Evolutionary conservation across 2,888 invertebrate genomes (phyloP), one percentile per base, ranked within the genome.

Genomic region (Drosophila niveifrons): DNA sequence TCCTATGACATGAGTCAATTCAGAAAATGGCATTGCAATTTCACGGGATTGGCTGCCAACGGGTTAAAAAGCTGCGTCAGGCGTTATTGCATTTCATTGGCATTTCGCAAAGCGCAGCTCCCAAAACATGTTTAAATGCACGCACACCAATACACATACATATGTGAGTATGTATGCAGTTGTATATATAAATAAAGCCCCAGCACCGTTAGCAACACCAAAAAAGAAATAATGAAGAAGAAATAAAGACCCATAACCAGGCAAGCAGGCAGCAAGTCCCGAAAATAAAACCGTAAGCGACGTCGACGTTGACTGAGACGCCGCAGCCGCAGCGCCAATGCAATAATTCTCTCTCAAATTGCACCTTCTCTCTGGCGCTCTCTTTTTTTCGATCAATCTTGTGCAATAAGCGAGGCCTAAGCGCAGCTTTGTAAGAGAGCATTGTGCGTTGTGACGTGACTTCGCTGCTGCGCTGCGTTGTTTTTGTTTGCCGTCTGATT

Each of bases 151-250:
- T 17, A 62, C 34, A 36, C 31, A 51, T 18, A 39, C 36, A 57
- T 66, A 44, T 46, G 28, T 43, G 36, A n/a, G 9, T 13, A 29
- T 28, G 9, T 13, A 29, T 51, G 23, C 13, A 51, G 41, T 39
- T 23, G 46, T 18, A 50, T 70, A 55, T 80, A 68, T 74, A 82
- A 69, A 76, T 82, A 87, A 70, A 65, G 75, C 58, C 62, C 50
- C 75, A 80, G 78, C 83, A 84, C 84, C 84, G 84, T 84, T 84
- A 84, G 84, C 86, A 83, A 86, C 75, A 72, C 64, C 78, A 64
- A 66, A 78, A 76, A 71, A 13, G 43, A 53, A 28, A 39, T 39
- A 15, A 39, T 39, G 13, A 56, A 68, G 68, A 65, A 61, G 31
- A 67, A 77, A 65, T 50, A 56, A 69, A 51, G 43, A 48, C 55